Evolutionary conservation across 2,113 vertebrate genomes (phyloP).

Genomic region (Athene noctua): DNA sequence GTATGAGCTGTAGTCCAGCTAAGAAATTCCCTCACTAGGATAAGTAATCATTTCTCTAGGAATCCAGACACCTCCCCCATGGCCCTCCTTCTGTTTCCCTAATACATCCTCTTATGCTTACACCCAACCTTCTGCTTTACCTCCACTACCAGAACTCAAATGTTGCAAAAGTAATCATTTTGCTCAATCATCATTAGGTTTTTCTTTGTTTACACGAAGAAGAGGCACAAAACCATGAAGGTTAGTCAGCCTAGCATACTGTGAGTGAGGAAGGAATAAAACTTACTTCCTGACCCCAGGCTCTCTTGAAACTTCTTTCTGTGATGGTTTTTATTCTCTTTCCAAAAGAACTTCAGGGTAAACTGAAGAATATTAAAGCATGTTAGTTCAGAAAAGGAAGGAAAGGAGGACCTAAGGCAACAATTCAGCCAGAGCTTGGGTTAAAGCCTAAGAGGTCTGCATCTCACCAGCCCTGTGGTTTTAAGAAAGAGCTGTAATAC

Average conservation of each 20-base stretch:
- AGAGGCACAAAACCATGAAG: neutral
- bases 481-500: neutral
- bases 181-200: neutral
- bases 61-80: neutral
- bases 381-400: neutral
- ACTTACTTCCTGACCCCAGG: neutral
- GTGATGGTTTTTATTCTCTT: neutral
- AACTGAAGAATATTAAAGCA: neutral
- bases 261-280: neutral
- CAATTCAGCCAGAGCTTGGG: neutral
- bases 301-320: neutral
- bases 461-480: neutral
- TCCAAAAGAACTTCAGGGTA: neutral
- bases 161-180: neutral
- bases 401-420: neutral
- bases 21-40: neutral
- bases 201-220: neutral
- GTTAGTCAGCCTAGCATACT: neutral
- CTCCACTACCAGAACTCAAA: neutral
- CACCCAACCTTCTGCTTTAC: neutral
- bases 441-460: neutral
- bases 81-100: neutral
- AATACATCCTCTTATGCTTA: neutral
- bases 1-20: neutral
- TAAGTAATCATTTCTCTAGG: neutral